A percentile compares a stretch with the other conserved stretches of the same genome.
These are phyloP conservation scores for Arremon aurantiirostris DNA, from an alignment of 2,797 vertebrate genomes.

Conservation along the genomic window DNA sequence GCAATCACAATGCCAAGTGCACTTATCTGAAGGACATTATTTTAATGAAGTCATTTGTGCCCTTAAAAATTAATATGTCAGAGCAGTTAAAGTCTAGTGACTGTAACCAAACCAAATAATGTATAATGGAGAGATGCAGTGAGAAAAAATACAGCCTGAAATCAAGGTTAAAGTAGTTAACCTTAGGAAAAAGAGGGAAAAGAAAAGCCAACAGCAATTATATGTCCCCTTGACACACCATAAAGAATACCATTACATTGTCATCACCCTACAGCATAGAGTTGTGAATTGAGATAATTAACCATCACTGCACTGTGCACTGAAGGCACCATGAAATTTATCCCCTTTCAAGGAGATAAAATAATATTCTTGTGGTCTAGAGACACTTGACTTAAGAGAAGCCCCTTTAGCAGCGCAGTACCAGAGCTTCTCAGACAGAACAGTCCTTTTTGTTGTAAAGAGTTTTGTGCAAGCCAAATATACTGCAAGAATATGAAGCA, in stretches of 20 bases:
- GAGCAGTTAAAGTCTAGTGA: conserved; percentile 69
- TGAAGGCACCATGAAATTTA: not conserved
- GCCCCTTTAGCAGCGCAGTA: not conserved
- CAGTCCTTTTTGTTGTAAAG: not conserved
- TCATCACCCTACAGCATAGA: not conserved
- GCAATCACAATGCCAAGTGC: conserved; percentile 26
- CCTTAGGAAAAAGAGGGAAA: conserved; percentile 10
- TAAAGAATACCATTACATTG: not conserved
- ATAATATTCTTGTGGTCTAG: not conserved
- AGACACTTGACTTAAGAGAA: not conserved
- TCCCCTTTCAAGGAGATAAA: not conserved
- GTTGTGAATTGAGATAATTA: not conserved
- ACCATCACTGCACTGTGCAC: not conserved
- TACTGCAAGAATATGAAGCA: not conserved
- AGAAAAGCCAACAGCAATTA: conserved; percentile 1
- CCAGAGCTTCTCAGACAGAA: not conserved
- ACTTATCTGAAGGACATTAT: conserved; percentile 61
- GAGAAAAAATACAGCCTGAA: conserved; percentile 42
- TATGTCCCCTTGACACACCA: not conserved
- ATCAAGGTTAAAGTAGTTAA: conserved; percentile 68
- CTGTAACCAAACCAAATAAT: conserved; percentile 70
- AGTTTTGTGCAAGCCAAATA: not conserved
- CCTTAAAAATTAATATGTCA: conserved; percentile 72
- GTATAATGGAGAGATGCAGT: conserved; percentile 66
- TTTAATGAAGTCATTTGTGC: conserved; percentile 71